Conservation (phyloP, 2,888 invertebrate genomes). For the Melanostoma mellinum region DNA sequence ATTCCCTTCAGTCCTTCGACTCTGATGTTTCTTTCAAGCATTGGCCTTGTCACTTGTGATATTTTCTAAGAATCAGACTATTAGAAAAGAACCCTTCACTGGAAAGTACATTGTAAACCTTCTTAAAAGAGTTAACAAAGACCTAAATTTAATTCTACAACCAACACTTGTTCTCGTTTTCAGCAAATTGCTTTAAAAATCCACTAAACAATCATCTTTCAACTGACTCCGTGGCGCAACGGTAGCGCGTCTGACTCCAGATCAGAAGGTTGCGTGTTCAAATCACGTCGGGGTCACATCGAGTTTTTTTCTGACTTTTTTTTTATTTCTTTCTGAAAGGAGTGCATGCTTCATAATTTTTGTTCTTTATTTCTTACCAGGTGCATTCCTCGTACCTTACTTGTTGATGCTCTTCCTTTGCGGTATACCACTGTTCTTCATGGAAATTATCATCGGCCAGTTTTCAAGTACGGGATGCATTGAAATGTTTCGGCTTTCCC, state of each 20-base stretch:
- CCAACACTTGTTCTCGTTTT: too few relatives aligned
- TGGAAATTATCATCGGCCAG: slow-evolving; percentile 94
- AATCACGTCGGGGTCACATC: slow-evolving; percentile 70
- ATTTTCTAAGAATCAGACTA: too few relatives aligned
- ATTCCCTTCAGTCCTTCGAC: too few relatives aligned
- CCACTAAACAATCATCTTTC: accelerated
- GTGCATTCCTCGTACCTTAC: slow-evolving; percentile 93
- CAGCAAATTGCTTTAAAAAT: background rate
- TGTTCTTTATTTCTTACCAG: slow-evolving; percentile 72
- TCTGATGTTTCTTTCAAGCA: too few relatives aligned
- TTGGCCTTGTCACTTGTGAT: too few relatives aligned
- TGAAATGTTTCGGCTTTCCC: slow-evolving; percentile 90
- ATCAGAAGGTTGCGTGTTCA: slow-evolving; percentile 73
- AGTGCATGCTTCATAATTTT: background rate
- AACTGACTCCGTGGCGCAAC: slow-evolving; percentile 70
- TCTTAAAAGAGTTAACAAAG: too few relatives aligned
- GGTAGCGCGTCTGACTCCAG: slow-evolving; percentile 73
- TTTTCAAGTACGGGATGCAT: slow-evolving; percentile 92
- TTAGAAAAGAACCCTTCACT: too few relatives aligned
- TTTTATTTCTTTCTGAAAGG: background rate
- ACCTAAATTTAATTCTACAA: background rate
- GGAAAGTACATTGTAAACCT: too few relatives aligned
- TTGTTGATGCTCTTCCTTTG: slow-evolving; percentile 90
- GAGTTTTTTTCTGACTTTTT: slow-evolving; percentile 6
- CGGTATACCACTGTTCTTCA: slow-evolving; percentile 93